These are phyloP conservation scores for Cephus sareptanus DNA, from an alignment of 2,888 invertebrate species.

Conservation along the genomic window DNA sequence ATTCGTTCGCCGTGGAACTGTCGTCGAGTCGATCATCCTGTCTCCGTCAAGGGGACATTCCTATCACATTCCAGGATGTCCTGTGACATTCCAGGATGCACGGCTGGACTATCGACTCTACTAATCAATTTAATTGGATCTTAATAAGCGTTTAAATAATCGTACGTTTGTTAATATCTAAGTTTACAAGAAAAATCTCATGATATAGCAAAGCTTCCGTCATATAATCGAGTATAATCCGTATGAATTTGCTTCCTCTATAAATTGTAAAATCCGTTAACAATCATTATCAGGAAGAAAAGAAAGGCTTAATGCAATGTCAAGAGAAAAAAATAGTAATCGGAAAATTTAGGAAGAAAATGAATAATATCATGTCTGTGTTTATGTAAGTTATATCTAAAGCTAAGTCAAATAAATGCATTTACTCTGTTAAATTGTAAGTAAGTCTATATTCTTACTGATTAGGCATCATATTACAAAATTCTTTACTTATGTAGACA, in stretches of 20 bases:
- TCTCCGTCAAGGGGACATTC: not conserved
- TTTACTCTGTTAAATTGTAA: conserved; percentile 15
- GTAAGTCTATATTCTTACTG: not conserved
- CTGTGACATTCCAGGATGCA: not conserved
- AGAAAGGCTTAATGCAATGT: not conserved
- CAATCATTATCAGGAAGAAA: not conserved
- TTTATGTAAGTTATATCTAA: conserved; percentile 20
- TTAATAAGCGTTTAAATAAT: not conserved
- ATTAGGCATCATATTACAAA: not conserved
- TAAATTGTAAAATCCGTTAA: not conserved
- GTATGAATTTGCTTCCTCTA: not conserved
- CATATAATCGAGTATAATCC: not conserved
- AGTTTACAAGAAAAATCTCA: not conserved
- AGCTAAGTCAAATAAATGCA: conserved; percentile 17
- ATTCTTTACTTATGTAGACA: not conserved
- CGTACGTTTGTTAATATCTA: not conserved
- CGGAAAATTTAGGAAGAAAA: not conserved
- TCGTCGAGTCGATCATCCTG: not conserved
- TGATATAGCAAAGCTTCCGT: not conserved
- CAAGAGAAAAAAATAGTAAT: not conserved
- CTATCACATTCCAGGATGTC: conserved; percentile 7
- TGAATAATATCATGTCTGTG: conserved; percentile 13
- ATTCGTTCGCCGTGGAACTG: not conserved
- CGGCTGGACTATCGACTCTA: not conserved
- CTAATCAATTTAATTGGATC: not conserved